Conservation (phyloP, 2,888 invertebrate species). For the Eumacrocentrus americanus region DNA sequence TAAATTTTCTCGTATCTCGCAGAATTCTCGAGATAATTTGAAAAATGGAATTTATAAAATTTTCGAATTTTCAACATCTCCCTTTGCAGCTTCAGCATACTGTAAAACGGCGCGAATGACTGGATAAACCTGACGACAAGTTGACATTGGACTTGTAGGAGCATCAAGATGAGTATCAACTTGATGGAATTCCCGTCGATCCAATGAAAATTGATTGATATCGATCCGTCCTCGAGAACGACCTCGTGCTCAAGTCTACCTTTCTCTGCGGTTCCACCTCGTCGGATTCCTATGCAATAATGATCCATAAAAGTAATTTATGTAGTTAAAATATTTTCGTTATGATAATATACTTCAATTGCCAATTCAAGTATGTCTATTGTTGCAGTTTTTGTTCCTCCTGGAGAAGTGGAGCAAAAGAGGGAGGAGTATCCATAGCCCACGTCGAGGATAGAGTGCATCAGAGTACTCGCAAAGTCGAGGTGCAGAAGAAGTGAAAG, state of each 20-base stretch:
- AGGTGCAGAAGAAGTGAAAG: constrained; percentile 46
- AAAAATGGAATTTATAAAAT: too few relatives aligned
- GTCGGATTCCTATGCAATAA: too few relatives aligned
- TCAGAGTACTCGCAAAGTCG: neutral
- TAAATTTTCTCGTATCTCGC: too few relatives aligned
- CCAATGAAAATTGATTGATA: constrained; percentile 16
- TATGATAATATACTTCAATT: neutral
- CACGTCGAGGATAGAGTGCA: neutral
- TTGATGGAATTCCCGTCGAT: constrained; percentile 2
- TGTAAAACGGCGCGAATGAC: constrained; percentile 5
- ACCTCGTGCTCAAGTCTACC: constrained; percentile 4
- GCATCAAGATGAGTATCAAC: constrained; percentile 3
- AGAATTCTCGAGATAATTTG: too few relatives aligned
- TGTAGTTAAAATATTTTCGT: constrained; percentile 3
- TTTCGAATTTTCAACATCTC: too few relatives aligned
- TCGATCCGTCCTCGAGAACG: constrained; percentile 22
- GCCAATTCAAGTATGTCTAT: neutral
- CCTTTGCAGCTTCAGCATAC: neutral
- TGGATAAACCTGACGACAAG: constrained; percentile 18
- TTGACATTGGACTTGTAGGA: constrained; percentile 10
- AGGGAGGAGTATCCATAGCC: too few relatives aligned
- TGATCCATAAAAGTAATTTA: constrained; percentile 8
- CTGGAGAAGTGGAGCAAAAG: neutral
- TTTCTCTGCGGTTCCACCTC: constrained; percentile 2
- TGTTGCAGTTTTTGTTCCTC: neutral